These are phyloP conservation scores for Montipora efflorescens DNA, from an alignment of 64 coral and sea anemone genomes.

Conservation along the genomic window DNA sequence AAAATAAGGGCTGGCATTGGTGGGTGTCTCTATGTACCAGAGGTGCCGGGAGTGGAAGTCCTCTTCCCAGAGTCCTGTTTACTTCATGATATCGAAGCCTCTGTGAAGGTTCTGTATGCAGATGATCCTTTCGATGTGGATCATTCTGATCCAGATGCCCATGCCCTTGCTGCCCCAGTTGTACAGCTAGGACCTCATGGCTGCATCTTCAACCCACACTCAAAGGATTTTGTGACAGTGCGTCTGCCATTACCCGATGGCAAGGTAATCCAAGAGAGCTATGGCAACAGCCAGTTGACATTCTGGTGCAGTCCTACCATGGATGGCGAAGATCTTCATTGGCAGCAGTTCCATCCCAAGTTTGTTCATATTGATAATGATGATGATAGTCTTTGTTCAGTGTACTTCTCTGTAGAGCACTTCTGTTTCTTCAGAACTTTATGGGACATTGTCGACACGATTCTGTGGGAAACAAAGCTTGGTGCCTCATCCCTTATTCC, in stretches of 20 bases:
- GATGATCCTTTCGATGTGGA: slow-evolving; percentile 93
- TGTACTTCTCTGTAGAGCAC: slow-evolving; percentile 92
- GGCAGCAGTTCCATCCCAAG: slow-evolving; percentile 84
- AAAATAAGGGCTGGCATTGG: slow-evolving; percentile 87
- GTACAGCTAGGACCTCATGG: slow-evolving; percentile 92
- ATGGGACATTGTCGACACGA: slow-evolving; percentile 89
- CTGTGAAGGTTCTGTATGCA: slow-evolving; percentile 91
- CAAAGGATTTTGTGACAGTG: slow-evolving; percentile 83
- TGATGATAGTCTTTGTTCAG: slow-evolving; percentile 66
- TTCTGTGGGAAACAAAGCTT: slow-evolving; percentile 86
- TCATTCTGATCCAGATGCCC: slow-evolving; percentile 61
- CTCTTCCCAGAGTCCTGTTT: slow-evolving; percentile 86
- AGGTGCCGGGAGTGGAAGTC: slow-evolving; percentile 91
- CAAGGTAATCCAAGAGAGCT: slow-evolving; percentile 79
- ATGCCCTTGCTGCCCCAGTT: slow-evolving; percentile 88
- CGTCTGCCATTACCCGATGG: slow-evolving; percentile 91
- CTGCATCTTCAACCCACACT: slow-evolving; percentile 72
- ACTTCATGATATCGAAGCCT: slow-evolving; percentile 89
- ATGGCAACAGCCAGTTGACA: slow-evolving; percentile 74
- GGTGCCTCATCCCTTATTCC: slow-evolving; percentile 88
- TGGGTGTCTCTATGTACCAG: slow-evolving; percentile 78
- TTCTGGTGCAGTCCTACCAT: slow-evolving; percentile 93
- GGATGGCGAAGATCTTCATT: slow-evolving; percentile 64
- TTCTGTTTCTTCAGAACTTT: slow-evolving; percentile 89
- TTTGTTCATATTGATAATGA: slow-evolving; percentile 68